These are phyloP conservation scores for Hydraecia micacea DNA, from an alignment of 2,888 invertebrate genomes.

Conservation along the genomic window DNA sequence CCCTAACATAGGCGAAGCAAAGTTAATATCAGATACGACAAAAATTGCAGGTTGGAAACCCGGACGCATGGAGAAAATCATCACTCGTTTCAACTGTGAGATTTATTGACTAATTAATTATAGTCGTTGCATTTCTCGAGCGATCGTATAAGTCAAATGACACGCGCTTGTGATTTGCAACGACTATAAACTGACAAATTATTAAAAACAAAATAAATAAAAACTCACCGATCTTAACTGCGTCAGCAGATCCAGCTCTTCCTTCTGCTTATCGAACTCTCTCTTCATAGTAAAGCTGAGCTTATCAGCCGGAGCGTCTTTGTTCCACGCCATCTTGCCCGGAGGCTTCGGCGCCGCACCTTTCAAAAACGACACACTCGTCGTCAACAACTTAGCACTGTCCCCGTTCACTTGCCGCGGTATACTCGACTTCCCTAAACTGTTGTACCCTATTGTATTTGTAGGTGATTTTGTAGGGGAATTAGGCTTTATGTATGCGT, in stretches of 20 bases:
- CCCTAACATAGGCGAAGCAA: too few relatives aligned
- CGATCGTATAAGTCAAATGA: not conserved
- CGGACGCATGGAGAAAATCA: too few relatives aligned
- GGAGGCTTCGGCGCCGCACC: conserved; percentile 86
- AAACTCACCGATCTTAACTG: conserved; percentile 94
- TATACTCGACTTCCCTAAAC: conserved; percentile 83
- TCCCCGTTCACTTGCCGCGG: conserved; percentile 83
- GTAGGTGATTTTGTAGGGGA: conserved; percentile 92
- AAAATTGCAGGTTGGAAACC: too few relatives aligned
- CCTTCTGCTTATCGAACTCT: conserved; percentile 97
- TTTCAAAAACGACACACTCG: conserved; percentile 91
- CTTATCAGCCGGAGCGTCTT: conserved; percentile 93
- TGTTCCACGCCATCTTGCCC: conserved; percentile 93
- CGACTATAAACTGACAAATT: not conserved
- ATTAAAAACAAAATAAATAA: not conserved
- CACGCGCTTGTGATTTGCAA: not conserved
- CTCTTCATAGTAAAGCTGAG: conserved; percentile 97
- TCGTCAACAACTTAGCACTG: conserved; percentile 89
- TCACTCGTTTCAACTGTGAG: too few relatives aligned
- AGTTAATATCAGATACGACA: too few relatives aligned
- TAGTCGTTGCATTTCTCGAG: not conserved
- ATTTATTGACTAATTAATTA: too few relatives aligned
- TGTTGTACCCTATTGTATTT: conserved; percentile 91
- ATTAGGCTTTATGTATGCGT: conserved; percentile 91
- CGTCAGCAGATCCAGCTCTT: conserved; percentile 96